Percentiles rank a stretch among this genome's conserved stretches.
These are phyloP conservation scores for Myotis pilosus DNA, from an alignment of 2,797 vertebrate species.

Conservation along the genomic window DNA sequence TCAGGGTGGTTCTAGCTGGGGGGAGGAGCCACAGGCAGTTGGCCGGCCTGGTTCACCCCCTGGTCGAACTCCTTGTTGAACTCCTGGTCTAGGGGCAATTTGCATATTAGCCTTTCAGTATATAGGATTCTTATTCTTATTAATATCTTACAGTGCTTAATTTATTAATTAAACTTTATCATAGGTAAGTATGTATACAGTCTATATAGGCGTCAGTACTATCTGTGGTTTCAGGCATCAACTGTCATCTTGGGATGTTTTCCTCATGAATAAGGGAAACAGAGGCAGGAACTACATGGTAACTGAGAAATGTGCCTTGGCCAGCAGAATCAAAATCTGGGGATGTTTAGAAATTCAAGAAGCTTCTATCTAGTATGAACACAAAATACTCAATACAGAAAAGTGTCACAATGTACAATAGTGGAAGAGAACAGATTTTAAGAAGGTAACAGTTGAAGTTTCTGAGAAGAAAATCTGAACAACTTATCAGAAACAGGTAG, in stretches of 20 bases:
- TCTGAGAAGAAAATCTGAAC: background rate
- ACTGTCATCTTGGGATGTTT: no score
- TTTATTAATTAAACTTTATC: background rate
- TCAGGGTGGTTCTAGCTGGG: no score
- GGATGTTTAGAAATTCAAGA: slow-evolving; percentile 17
- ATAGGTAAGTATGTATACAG: background rate
- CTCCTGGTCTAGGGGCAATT: no score
- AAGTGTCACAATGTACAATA: background rate
- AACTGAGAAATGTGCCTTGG: background rate
- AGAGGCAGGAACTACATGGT: background rate
- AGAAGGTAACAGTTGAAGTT: background rate
- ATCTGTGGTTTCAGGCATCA: background rate
- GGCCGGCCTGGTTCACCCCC: no score
- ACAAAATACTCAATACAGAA: background rate
- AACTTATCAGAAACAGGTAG: background rate
- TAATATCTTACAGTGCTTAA: background rate
- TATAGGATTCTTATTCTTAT: background rate
- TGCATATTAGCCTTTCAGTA: no score
- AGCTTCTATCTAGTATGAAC: background rate
- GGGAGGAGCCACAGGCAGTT: no score
- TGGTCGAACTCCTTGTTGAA: no score
- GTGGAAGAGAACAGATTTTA: background rate
- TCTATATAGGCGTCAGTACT: background rate
- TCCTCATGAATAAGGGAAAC: background rate
- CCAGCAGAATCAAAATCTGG: background rate